Percentiles rank a stretch among this genome's conserved stretches.
phyloP scores from a whole-genome alignment of 2,797 vertebrate species.

The Spondyliosoma cantharus region DNA sequence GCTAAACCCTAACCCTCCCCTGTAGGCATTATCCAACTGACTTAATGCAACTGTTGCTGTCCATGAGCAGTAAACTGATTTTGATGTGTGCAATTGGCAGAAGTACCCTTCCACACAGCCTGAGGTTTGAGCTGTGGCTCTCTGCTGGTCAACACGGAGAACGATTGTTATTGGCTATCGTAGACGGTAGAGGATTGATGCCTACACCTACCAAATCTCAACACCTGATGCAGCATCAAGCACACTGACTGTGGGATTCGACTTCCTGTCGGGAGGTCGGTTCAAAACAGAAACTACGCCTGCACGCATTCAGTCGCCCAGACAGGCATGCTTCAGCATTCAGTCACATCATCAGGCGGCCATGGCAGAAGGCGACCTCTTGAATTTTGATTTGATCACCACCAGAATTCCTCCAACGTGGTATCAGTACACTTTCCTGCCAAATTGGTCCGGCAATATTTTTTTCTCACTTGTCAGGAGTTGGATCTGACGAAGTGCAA shows the following conservation, averaged over 20 bases:
- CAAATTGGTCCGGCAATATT: neutral
- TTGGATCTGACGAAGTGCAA: neutral
- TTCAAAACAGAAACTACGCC: neutral
- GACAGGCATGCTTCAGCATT: neutral
- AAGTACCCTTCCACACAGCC: neutral
- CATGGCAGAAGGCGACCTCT: neutral
- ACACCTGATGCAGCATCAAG: neutral
- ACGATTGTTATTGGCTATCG: neutral
- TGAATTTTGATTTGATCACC: neutral
- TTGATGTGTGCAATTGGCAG: neutral
- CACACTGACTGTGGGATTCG: neutral
- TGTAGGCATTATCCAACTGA: neutral
- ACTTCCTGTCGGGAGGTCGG: neutral
- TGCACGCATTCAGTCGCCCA: neutral
- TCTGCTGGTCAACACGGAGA: neutral
- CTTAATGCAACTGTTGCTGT: neutral
- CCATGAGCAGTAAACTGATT: neutral
- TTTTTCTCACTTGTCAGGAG: neutral
- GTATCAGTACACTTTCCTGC: neutral
- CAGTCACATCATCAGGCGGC: neutral
- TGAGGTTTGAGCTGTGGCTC: neutral
- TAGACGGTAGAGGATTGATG: neutral
- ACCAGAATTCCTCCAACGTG: neutral
- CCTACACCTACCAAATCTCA: neutral
- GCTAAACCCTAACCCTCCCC: too few species aligned